Evolutionary conservation across 37 sponge, comb jelly and placozoan species (phyloP).

Genomic region (Mnemiopsis leidyi): DNA sequence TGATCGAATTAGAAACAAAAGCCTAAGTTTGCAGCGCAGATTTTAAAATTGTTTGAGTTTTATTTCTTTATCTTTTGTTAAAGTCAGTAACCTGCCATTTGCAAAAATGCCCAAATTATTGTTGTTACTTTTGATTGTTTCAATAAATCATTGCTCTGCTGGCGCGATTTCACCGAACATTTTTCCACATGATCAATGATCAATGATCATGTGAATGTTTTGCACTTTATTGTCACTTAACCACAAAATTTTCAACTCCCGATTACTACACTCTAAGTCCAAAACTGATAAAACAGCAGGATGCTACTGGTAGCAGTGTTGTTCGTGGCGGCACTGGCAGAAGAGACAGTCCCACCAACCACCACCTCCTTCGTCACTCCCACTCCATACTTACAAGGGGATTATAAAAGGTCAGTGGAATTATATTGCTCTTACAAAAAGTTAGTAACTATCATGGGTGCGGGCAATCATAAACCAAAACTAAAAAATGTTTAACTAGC

Average conservation of each 20-base stretch:
- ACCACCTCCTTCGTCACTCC: constrained; percentile 51
- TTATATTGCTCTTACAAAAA: no score
- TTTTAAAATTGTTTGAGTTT: not conserved
- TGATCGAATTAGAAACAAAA: not conserved
- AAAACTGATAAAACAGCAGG: no score
- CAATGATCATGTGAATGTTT: not conserved
- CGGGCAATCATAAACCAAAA: no score
- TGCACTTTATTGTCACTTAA: not conserved
- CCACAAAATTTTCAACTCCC: not conserved
- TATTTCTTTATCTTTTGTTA: no score
- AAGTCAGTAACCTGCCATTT: no score
- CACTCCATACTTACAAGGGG: not conserved
- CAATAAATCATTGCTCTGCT: no score
- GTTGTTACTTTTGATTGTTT: no score
- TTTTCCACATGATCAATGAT: not conserved
- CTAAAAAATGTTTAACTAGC: no score
- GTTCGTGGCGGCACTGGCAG: not conserved
- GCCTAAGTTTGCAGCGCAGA: not conserved
- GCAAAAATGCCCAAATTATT: no score
- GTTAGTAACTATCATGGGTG: no score
- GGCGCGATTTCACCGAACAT: no score
- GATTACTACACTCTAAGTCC: no score
- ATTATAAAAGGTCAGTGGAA: constrained; percentile 43
- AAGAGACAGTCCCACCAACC: not conserved
- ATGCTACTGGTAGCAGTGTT: not conserved